phyloP scores from a whole-genome alignment of 2,113 vertebrate genomes.

The Eudyptes chrysolophus region DNA sequence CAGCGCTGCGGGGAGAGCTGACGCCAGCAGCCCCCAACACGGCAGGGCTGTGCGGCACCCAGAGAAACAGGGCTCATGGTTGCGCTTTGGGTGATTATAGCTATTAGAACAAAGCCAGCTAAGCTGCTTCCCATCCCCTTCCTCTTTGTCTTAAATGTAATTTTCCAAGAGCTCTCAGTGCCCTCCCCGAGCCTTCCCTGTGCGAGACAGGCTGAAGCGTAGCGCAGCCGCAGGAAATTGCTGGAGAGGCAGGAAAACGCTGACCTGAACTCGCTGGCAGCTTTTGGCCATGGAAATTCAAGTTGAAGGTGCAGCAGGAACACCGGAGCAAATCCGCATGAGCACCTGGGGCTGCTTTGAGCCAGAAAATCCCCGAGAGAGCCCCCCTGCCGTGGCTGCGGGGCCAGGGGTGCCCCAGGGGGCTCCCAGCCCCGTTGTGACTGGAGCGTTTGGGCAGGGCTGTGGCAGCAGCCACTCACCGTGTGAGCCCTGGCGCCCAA shows the following conservation, averaged over 20 bases:
- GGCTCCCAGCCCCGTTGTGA: accelerated
- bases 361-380: not conserved
- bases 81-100: not conserved
- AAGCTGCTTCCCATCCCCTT: slow-evolving; percentile 29
- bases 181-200: not conserved
- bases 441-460: not conserved
- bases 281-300: not conserved
- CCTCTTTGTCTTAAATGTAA: slow-evolving; percentile 19
- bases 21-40: not conserved
- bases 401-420: accelerated
- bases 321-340: accelerated
- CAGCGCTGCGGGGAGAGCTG: not conserved
- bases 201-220: not conserved
- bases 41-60: not conserved
- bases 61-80: not conserved
- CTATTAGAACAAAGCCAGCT: slow-evolving; percentile 35
- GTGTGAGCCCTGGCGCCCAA: not conserved
- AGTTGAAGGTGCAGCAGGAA: not conserved
- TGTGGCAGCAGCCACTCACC: accelerated
- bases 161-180: not conserved
- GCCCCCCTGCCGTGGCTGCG: accelerated
- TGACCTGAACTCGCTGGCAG: not conserved
- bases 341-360: not conserved
- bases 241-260: not conserved
- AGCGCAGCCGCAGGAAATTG: not conserved